Evolutionary conservation across 1,140 invertebrate species (phyloP).

Genomic region (Zaprionus tsacasi): DNA sequence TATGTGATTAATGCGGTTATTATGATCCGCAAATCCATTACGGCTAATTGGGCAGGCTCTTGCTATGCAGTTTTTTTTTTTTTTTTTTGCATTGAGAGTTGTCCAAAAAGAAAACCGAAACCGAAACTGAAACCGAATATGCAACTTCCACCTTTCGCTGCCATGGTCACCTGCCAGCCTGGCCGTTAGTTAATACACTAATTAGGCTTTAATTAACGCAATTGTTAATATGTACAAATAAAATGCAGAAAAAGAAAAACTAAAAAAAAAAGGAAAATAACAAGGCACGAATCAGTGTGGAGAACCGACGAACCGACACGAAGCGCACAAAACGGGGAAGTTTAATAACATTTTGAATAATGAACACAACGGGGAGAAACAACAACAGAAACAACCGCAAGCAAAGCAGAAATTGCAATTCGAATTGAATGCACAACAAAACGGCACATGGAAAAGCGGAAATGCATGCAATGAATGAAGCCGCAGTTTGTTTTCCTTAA

Average conservation of each 20-base stretch:
- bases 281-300: conserved; percentile 35
- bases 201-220: conserved; percentile 77
- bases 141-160: conserved; percentile 76
- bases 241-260: neutral
- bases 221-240: conserved; percentile 49
- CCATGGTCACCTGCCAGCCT: conserved; percentile 50
- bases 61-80: conserved; percentile 36
- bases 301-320: conserved; percentile 55
- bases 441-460: conserved; percentile 72
- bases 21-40: conserved; percentile 2
- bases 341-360: conserved; percentile 81
- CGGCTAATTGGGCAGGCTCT: conserved; percentile 27
- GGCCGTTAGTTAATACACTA: conserved; percentile 53
- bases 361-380: conserved; percentile 36
- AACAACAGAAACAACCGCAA: conserved; percentile 39
- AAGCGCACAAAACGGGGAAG: conserved; percentile 63
- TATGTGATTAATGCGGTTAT: conserved; percentile 7
- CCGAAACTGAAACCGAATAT: conserved; percentile 15
- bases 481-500: conserved; percentile 52
- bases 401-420: conserved; percentile 60
- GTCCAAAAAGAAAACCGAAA: conserved; percentile 21
- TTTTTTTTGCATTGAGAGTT: conserved; percentile 36
- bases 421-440: conserved; percentile 49
- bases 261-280: conserved; percentile 23
- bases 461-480: conserved; percentile 53